Conservation (phyloP, 2,888 invertebrate species). For the Podabrus alpinus region DNA sequence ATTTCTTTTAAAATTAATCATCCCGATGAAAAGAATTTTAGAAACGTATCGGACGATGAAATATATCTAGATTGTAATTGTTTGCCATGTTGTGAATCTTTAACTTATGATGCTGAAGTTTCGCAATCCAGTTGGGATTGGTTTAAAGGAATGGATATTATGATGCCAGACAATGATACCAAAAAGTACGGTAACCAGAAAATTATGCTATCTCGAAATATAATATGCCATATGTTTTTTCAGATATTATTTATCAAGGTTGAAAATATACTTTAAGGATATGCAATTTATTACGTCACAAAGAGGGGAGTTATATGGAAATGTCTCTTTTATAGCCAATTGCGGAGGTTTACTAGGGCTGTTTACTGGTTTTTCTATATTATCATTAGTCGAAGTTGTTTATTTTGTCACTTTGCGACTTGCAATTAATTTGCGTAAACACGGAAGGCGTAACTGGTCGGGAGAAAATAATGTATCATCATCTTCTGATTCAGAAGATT, state of each 20-base stretch:
- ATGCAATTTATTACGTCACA: slow-evolving; percentile 19
- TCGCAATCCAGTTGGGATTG: slow-evolving; percentile 69
- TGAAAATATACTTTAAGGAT: slow-evolving; percentile 16
- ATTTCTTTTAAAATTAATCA: neutral
- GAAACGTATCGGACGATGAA: neutral
- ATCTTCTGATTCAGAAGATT: neutral
- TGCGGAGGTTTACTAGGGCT: slow-evolving; percentile 20
- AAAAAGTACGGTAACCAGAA: neutral
- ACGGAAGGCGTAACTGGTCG: slow-evolving; percentile 11
- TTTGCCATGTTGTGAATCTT: slow-evolving; percentile 66
- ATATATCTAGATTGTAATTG: slow-evolving; percentile 56
- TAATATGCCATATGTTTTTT: neutral
- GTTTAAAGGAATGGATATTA: slow-evolving; percentile 28
- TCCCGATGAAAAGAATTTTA: neutral
- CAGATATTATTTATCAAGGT: slow-evolving; percentile 10
- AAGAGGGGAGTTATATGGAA: slow-evolving; percentile 11
- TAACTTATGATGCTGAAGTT: slow-evolving; percentile 69
- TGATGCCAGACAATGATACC: neutral
- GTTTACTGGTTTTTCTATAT: slow-evolving; percentile 18
- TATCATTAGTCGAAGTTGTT: slow-evolving; percentile 13
- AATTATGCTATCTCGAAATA: neutral
- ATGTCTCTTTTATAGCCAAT: slow-evolving; percentile 13
- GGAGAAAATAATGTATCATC: slow-evolving; percentile 1
- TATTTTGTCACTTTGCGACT: slow-evolving; percentile 16
- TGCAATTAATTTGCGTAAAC: slow-evolving; percentile 3